phyloP scores from a whole-genome alignment of 2,797 vertebrate species.

The Jordanella pulchra region DNA sequence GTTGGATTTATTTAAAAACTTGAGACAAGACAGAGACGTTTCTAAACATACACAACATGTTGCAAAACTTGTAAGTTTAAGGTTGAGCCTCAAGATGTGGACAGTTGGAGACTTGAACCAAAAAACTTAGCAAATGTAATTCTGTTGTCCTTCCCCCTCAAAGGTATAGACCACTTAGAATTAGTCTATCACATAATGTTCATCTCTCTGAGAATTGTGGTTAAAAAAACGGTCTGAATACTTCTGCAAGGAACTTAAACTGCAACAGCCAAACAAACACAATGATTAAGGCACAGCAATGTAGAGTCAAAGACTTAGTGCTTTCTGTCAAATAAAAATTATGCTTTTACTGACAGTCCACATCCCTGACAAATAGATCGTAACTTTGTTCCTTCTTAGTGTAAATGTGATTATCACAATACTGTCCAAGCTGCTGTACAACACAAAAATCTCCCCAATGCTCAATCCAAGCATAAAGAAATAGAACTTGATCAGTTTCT shows the following conservation, averaged over 20 bases:
- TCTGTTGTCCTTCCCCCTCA: not conserved
- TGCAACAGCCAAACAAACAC: constrained; percentile 16
- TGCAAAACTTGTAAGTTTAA: not conserved
- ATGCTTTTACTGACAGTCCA: constrained; percentile 72
- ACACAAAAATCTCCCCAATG: no score
- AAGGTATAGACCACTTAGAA: not conserved
- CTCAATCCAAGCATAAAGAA: no score
- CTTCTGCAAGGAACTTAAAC: not conserved
- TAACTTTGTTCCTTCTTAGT: constrained; percentile 39
- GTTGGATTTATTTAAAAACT: not conserved
- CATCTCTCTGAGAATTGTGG: not conserved
- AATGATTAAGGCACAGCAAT: constrained; percentile 25
- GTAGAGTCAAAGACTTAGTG: constrained; percentile 61
- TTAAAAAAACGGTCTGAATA: not conserved
- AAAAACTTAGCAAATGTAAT: not conserved
- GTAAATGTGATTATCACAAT: no score
- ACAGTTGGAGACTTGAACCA: not conserved
- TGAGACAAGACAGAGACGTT: no score
- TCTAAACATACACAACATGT: no score
- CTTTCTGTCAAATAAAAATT: constrained; percentile 67
- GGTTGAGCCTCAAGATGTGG: not conserved
- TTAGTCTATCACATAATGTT: not conserved
- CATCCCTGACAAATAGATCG: constrained; percentile 79
- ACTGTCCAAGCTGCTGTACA: no score
- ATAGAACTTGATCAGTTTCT: no score